These are phyloP conservation scores for Geopemphigus sp. DNA, from an alignment of 1,140 invertebrate genomes.

Conservation along the genomic window DNA sequence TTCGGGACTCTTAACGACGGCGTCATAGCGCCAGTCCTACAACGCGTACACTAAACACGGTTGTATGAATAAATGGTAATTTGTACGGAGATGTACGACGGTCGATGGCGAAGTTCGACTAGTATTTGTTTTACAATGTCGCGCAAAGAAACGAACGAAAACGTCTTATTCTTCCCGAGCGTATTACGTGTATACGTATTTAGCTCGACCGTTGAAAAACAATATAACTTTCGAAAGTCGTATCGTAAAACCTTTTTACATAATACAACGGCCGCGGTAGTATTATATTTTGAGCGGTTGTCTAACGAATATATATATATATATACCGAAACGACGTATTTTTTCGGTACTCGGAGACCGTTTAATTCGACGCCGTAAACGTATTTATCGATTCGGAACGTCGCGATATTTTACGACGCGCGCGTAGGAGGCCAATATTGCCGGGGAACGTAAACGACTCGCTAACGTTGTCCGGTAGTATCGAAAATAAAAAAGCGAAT, in stretches of 20 bases:
- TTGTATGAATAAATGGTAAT: constrained; percentile 18
- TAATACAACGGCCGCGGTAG: not conserved
- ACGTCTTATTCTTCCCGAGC: not conserved
- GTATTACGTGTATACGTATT: not conserved
- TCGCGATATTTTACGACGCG: too few relatives aligned
- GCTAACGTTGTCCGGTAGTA: too few relatives aligned
- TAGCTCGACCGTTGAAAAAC: not conserved
- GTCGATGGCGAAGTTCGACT: constrained; percentile 3
- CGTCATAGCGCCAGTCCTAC: not conserved
- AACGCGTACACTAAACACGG: not conserved
- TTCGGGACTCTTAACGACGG: too few relatives aligned
- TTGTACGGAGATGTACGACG: constrained; percentile 9
- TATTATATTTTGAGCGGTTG: not conserved
- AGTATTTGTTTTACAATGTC: constrained; percentile 28
- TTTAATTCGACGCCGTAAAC: not conserved
- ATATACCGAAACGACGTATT: not conserved
- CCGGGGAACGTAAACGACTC: too few relatives aligned
- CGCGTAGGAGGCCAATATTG: too few relatives aligned
- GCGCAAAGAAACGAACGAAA: too few relatives aligned
- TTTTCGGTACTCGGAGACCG: not conserved
- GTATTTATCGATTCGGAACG: not conserved
- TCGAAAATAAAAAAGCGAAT: too few relatives aligned
- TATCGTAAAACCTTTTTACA: constrained; percentile 11
- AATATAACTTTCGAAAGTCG: constrained; percentile 28
- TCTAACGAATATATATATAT: not conserved